Conservation (phyloP, 2,888 invertebrate genomes). For the Polymixis flavicincta region DNA sequence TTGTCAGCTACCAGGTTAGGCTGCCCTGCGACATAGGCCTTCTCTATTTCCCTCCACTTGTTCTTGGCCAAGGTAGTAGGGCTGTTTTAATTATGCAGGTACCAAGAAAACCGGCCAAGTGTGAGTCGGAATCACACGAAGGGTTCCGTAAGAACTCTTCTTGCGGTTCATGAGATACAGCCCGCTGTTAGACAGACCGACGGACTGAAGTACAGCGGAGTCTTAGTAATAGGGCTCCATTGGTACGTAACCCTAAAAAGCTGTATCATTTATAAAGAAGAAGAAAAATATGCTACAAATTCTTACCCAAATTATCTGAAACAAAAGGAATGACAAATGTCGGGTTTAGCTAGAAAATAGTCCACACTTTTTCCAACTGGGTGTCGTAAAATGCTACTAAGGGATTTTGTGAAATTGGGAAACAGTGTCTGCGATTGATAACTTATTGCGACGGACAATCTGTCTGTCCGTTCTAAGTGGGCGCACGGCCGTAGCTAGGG, state of each 20-base stretch:
- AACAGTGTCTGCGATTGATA: slow-evolving; percentile 23
- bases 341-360: slow-evolving; percentile 2
- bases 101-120: too few species aligned
- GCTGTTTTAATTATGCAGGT: neutral
- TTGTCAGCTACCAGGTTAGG: too few species aligned
- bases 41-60: too few species aligned
- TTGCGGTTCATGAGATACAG: too few species aligned
- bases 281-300: neutral
- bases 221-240: too few species aligned
- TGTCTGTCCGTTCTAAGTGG: slow-evolving; percentile 1
- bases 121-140: too few species aligned
- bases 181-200: too few species aligned
- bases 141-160: too few species aligned
- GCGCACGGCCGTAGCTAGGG: too few species aligned
- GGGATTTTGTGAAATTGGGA: slow-evolving; percentile 3
- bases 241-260: neutral
- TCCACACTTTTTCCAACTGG: slow-evolving; percentile 2
- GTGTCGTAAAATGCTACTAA: slow-evolving; percentile 20
- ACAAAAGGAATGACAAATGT: slow-evolving; percentile 17
- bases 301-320: neutral
- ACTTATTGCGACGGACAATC: slow-evolving; percentile 18
- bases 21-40: too few species aligned
- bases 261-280: neutral
- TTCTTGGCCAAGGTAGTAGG: neutral
- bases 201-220: too few species aligned